phyloP scores from a whole-genome alignment of 2,888 invertebrate species.

The Argynnis bischoffii region DNA sequence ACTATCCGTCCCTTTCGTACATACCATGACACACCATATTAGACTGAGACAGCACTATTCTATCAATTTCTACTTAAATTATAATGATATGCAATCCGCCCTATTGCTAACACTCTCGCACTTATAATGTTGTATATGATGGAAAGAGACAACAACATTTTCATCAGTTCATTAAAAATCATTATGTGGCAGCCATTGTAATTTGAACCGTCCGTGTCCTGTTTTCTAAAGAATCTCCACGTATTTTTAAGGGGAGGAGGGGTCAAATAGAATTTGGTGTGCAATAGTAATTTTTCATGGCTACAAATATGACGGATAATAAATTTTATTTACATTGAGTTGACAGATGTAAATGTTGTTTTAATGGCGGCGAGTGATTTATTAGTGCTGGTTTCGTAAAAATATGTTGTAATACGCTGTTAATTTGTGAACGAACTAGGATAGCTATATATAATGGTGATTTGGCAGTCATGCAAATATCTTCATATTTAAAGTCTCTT shows the following conservation, averaged over 20 bases:
- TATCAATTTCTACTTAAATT: slow-evolving; percentile 47
- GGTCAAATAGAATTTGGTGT: slow-evolving; percentile 46
- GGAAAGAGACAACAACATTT: slow-evolving; percentile 44
- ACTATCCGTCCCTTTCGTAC: slow-evolving; percentile 45
- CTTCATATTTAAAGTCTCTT: no score
- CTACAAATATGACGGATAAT: slow-evolving; percentile 55
- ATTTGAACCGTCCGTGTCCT: slow-evolving; percentile 45
- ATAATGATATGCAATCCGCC: slow-evolving; percentile 71
- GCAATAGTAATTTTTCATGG: slow-evolving; percentile 56
- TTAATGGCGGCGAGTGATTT: slow-evolving; percentile 55
- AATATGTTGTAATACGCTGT: slow-evolving; percentile 15
- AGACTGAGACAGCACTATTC: slow-evolving; percentile 52
- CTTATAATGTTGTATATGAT: slow-evolving; percentile 36
- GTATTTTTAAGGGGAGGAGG: slow-evolving; percentile 41
- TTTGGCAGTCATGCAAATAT: no score
- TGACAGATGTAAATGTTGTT: slow-evolving; percentile 61
- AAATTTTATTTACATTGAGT: slow-evolving; percentile 57
- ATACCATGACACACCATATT: slow-evolving; percentile 25
- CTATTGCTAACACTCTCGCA: slow-evolving; percentile 49
- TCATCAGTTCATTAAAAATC: slow-evolving; percentile 34
- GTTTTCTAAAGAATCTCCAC: slow-evolving; percentile 38
- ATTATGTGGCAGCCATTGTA: slow-evolving; percentile 33
- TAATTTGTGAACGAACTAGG: background rate
- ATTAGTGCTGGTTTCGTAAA: slow-evolving; percentile 42
- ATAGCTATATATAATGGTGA: no score